Conservation (phyloP, 2,888 invertebrate species). For the Nephrocerus scutellatus region DNA sequence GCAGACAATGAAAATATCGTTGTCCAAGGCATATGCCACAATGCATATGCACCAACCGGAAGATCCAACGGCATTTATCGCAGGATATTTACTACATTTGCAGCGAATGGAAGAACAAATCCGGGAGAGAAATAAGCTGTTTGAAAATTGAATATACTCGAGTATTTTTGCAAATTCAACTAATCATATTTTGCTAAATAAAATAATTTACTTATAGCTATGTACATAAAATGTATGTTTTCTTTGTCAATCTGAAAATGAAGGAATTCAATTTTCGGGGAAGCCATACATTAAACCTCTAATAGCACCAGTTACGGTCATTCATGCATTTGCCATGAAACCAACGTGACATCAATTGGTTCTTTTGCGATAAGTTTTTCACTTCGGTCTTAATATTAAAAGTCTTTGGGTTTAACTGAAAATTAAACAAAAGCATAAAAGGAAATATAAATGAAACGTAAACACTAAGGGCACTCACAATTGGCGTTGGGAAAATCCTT, state of each 20-base stretch:
- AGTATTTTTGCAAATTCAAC: too few species aligned
- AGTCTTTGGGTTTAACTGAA: constrained; percentile 27
- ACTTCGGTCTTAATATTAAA: constrained; percentile 45
- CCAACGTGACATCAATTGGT: constrained; percentile 75
- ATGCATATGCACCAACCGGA: constrained; percentile 16
- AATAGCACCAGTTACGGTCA: constrained; percentile 69
- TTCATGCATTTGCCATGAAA: constrained; percentile 80
- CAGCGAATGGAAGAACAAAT: too few species aligned
- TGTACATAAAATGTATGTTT: too few species aligned
- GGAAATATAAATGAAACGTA: constrained; percentile 27
- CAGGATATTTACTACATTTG: constrained; percentile 16
- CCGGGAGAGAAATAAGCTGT: too few species aligned
- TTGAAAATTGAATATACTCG: too few species aligned
- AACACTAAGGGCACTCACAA: constrained; percentile 39
- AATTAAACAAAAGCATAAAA: constrained; percentile 6
- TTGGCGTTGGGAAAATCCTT: constrained; percentile 71
- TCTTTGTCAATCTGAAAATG: constrained; percentile 5
- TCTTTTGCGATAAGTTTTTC: constrained; percentile 56
- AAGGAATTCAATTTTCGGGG: constrained; percentile 10
- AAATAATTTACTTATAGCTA: too few species aligned
- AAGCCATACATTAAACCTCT: constrained; percentile 5
- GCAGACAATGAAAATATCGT: too few species aligned
- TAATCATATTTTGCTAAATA: too few species aligned
- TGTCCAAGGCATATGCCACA: constrained; percentile 15
- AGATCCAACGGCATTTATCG: constrained; percentile 16